A percentile compares a stretch with the other conserved stretches of the same genome.
Evolutionary conservation across 2,797 vertebrate species (phyloP).

Genomic region (Enteromius trimaculatus): DNA sequence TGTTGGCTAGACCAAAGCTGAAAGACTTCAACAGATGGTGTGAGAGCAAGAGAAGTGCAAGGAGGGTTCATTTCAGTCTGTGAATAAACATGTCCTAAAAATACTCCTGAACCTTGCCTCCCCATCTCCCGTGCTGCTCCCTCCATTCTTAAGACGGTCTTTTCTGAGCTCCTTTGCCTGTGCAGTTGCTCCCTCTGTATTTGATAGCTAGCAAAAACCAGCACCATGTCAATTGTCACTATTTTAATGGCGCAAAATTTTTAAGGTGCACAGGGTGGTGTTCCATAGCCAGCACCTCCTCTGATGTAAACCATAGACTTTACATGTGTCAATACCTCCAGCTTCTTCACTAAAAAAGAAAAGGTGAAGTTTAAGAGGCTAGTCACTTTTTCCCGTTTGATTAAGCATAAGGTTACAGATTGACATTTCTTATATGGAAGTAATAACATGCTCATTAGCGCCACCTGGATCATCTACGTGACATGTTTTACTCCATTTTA

Average conservation of each 20-base stretch:
- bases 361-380: not conserved
- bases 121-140: constrained; percentile 49
- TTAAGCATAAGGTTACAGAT: not conserved
- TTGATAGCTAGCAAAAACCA: constrained; percentile 20
- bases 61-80: constrained; percentile 78
- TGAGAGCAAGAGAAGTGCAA: constrained; percentile 70
- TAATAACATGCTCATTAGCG: not conserved
- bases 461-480: not conserved
- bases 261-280: constrained; percentile 19
- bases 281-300: not conserved
- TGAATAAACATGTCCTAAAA: constrained; percentile 84
- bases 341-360: not conserved
- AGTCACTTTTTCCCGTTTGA: not conserved
- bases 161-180: constrained; percentile 17
- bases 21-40: constrained; percentile 73
- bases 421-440: not conserved
- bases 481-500: not conserved
- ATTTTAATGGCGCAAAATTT: constrained; percentile 37
- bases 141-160: constrained; percentile 36
- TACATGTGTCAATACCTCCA: not conserved
- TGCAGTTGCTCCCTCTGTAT: constrained; percentile 34
- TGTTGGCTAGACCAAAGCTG: constrained; percentile 65
- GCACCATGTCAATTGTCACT: constrained; percentile 34
- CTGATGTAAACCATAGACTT: not conserved
- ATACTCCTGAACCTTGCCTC: constrained; percentile 71